These are phyloP conservation scores for Melanerpes aurifrons DNA, from an alignment of 2,113 vertebrate species.

Conservation along the genomic window DNA sequence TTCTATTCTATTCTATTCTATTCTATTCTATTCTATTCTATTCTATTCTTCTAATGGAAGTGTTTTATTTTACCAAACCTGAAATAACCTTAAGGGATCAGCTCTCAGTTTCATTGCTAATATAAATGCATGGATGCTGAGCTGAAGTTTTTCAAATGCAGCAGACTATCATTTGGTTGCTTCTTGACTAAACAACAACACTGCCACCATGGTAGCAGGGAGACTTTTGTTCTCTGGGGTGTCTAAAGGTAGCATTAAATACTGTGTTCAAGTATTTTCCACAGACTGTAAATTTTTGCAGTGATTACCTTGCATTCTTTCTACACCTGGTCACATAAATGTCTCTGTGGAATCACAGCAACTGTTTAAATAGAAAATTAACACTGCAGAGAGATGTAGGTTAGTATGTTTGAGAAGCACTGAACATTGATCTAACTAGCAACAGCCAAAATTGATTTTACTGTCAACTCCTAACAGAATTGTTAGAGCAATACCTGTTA, in stretches of 20 bases:
- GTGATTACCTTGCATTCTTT: neutral
- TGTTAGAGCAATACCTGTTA: neutral
- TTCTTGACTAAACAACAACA: neutral
- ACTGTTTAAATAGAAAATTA: neutral
- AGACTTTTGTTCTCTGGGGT: neutral
- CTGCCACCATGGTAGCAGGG: neutral
- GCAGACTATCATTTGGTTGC: neutral
- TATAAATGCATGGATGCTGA: neutral
- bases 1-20: too few species aligned
- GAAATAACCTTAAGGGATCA: neutral
- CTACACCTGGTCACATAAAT: neutral
- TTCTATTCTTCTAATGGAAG: neutral
- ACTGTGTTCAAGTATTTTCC: neutral
- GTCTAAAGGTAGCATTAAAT: neutral
- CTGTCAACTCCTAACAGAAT: neutral
- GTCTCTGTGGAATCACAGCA: neutral
- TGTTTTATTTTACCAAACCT: neutral
- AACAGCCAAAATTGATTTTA: neutral
- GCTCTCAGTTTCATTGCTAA: neutral
- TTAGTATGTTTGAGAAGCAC: neutral
- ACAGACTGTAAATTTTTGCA: neutral
- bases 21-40: too few species aligned
- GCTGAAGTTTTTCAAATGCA: neutral
- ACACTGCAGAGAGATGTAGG: neutral
- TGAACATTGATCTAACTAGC: neutral